Evolutionary conservation across 1,140 invertebrate genomes (phyloP).

Genomic region (Temnothorax longispinosus): DNA sequence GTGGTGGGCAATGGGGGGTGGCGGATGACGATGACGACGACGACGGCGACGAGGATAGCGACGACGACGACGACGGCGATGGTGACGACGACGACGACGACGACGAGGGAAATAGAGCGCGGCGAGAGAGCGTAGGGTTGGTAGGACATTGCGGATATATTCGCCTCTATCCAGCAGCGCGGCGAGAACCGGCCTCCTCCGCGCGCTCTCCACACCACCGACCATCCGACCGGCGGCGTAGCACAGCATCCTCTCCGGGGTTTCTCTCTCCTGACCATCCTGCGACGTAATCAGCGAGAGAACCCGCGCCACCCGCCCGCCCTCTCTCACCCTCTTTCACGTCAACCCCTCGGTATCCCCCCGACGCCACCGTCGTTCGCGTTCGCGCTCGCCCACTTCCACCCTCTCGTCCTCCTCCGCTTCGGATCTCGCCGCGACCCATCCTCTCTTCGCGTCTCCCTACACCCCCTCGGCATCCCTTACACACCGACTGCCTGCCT

Average conservation of each 20-base stretch:
- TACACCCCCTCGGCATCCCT: slow-evolving; percentile 65
- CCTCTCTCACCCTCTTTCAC: slow-evolving; percentile 53
- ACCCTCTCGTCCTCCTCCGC: slow-evolving; percentile 61
- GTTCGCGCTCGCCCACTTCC: slow-evolving; percentile 56
- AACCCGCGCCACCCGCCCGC: slow-evolving; percentile 72
- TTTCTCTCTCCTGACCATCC: slow-evolving; percentile 82
- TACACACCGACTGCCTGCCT: slow-evolving; percentile 58
- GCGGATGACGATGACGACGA: slow-evolving; percentile 7
- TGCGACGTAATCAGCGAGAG: slow-evolving; percentile 86
- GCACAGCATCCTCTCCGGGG: slow-evolving; percentile 78
- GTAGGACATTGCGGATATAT: slow-evolving; percentile 85
- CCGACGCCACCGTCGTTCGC: slow-evolving; percentile 35
- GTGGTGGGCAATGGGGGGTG: slow-evolving; percentile 36
- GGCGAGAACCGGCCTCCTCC: slow-evolving; percentile 62
- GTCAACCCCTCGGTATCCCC: slow-evolving; percentile 42
- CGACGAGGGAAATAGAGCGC: slow-evolving; percentile 65
- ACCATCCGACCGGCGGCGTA: slow-evolving; percentile 52
- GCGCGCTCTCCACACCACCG: slow-evolving; percentile 54
- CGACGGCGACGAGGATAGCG: not conserved
- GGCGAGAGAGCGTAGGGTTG: slow-evolving; percentile 73
- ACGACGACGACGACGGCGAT: not conserved
- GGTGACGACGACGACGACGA: slow-evolving; percentile 9
- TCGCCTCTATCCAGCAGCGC: slow-evolving; percentile 78
- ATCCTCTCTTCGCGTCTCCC: slow-evolving; percentile 49
- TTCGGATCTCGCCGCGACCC: slow-evolving; percentile 68